Base-by-base conservation (phyloP, 2,113 vertebrate genomes). In the Passer montanus region DNA sequence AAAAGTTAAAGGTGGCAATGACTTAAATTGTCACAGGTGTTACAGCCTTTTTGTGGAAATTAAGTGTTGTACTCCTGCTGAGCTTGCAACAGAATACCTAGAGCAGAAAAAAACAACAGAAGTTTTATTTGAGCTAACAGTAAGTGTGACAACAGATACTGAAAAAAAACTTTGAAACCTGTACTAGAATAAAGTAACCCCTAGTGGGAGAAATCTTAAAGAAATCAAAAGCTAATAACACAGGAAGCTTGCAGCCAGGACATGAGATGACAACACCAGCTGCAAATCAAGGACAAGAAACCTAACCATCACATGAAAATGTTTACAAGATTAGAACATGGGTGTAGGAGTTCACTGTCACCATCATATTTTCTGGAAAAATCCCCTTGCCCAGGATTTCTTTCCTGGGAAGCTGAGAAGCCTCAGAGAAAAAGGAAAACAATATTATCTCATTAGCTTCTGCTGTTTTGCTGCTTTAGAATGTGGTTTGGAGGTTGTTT, bases 31-130 rank as follows among this genome's bases (percentile, higher is more conserved):
- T 58, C 87, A 47, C 30, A 96, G 82, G 82, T 52, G 58, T 85
- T 90, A 62, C 35, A 60, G 53, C 7, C 28, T 84, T 62, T 84
- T 52, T 77, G 81, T 52, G 60, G 43, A 90, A 91, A 93, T 80
- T 63, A 72, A 79, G 12, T 53, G 26, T 11, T 63, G 58, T 14
- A 62, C 18, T 63, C 47, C 53, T 84, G 73, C 35, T 84, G 47
- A 95, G 30, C 35, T 90, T 94, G 46, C 44, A 95, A 86, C 47
- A 76, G 89, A 95, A 1, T 52, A 93, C 56, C 50, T 77, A 72
- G 30, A 95, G 86, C 75, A 91, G 14, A 77, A 85, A 74, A 79
- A 55, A 58, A 87, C 33, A 93, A 46, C 18, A 27, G 69, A 92
- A 88, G 41, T 18, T 62, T 77, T 85, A 90, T 35, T 77, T 87